phyloP scores from a whole-genome alignment of 2,888 invertebrate genomes.

The Dolichopus griseipennis region DNA sequence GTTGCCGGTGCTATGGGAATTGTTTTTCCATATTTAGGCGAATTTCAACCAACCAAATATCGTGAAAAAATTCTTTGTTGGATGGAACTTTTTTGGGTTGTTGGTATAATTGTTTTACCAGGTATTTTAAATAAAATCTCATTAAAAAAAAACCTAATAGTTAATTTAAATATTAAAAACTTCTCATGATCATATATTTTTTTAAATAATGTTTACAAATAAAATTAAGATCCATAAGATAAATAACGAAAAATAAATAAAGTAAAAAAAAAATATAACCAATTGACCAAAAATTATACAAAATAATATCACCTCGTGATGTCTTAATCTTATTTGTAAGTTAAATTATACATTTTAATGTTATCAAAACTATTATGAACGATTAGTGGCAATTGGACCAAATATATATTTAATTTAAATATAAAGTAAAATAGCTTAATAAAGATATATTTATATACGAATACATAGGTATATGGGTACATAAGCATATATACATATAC shows the following conservation, averaged over 20 bases:
- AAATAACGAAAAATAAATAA: not conserved
- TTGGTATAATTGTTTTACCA: slow-evolving; percentile 66
- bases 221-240: not conserved
- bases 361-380: not conserved
- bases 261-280: not conserved
- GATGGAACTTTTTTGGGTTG: slow-evolving; percentile 81
- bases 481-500: not conserved
- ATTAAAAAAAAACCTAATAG: not conserved
- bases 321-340: not conserved
- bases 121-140: slow-evolving; percentile 43
- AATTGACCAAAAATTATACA: not conserved
- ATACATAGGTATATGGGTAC: too few species aligned
- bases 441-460: not conserved
- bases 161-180: not conserved
- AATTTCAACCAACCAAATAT: slow-evolving; percentile 71
- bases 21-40: slow-evolving; percentile 72
- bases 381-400: not conserved
- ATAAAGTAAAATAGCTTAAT: not conserved
- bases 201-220: not conserved
- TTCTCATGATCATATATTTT: not conserved
- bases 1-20: slow-evolving; percentile 77
- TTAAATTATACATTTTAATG: not conserved
- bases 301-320: not conserved
- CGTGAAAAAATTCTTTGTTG: slow-evolving; percentile 72
- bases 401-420: not conserved